A percentile compares a stretch with the other conserved stretches of the same genome.
phyloP scores from a whole-genome alignment of 2,113 vertebrate genomes.

The Gambusia holbrooki region DNA sequence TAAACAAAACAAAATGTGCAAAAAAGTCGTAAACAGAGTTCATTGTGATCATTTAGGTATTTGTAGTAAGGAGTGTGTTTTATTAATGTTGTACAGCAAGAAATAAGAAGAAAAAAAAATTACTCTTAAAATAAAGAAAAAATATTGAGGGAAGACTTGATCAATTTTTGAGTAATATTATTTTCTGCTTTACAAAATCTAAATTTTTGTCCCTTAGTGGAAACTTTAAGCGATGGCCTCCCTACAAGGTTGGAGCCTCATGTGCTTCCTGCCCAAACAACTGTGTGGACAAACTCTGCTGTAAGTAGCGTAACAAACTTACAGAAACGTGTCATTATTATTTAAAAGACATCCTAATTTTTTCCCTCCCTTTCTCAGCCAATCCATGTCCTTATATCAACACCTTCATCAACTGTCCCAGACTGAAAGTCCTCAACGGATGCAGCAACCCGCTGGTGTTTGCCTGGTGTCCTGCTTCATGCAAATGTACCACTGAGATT shows the following conservation, averaged over 20 bases:
- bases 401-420: conserved; percentile 58
- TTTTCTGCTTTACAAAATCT: conserved; percentile 17
- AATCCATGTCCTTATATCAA: conserved; percentile 75
- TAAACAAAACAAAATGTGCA: too few species aligned
- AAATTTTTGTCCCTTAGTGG: conserved; percentile 56
- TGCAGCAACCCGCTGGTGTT: conserved; percentile 33
- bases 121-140: too few species aligned
- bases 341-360: background rate
- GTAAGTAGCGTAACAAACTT: conserved; percentile 56
- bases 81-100: too few species aligned
- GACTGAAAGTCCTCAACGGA: background rate
- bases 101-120: too few species aligned
- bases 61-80: too few species aligned
- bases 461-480: conserved; percentile 59
- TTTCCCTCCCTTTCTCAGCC: conserved; percentile 48
- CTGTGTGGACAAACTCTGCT: conserved; percentile 76
- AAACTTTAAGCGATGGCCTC: conserved; percentile 60
- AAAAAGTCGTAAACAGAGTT: too few species aligned
- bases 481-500: conserved; percentile 65
- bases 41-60: too few species aligned
- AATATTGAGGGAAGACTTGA: too few species aligned
- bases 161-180: background rate
- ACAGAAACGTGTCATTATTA: too few species aligned
- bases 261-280: conserved; percentile 66
- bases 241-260: conserved; percentile 57